A percentile compares a stretch with the other conserved stretches of the same genome.
Evolutionary conservation across 2,113 vertebrate species (phyloP).

Genomic region (Phyllopteryx taeniolatus): DNA sequence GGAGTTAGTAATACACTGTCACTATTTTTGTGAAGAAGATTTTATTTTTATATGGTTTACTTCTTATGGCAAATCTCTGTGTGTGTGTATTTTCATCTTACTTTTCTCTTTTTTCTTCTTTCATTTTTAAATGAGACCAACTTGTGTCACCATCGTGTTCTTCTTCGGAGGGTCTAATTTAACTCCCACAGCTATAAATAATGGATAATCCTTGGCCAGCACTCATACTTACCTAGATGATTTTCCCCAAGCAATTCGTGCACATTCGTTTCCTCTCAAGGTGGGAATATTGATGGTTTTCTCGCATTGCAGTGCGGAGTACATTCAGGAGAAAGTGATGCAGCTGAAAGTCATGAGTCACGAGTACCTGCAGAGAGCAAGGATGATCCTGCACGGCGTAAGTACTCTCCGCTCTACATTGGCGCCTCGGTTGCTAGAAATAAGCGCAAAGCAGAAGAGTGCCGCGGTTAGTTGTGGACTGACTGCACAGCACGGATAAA

Average conservation of each 20-base stretch:
- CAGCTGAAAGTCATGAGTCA: slow-evolving; percentile 39
- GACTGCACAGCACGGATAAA: neutral
- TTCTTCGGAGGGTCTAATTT: neutral
- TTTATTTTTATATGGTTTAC: neutral
- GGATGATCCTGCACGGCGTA: slow-evolving; percentile 45
- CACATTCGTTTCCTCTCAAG: neutral
- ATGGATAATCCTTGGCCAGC: neutral
- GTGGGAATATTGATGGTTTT: neutral
- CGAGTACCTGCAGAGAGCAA: slow-evolving; percentile 39
- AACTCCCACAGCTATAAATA: neutral
- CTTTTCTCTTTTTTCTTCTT: neutral
- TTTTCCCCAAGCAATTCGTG: neutral
- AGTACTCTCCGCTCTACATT: slow-evolving; percentile 32
- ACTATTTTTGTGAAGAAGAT: neutral
- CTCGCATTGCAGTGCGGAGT: slow-evolving; percentile 26
- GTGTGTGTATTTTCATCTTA: too few species aligned
- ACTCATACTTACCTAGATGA: neutral
- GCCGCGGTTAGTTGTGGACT: neutral
- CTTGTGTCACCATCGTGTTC: neutral
- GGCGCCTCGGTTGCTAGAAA: neutral
- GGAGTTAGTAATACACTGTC: neutral
- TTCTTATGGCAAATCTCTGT: neutral
- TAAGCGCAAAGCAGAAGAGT: neutral
- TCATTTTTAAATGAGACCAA: neutral
- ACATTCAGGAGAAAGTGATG: slow-evolving; percentile 24